Evolutionary conservation across 2,888 invertebrate species (phyloP).

Genomic region (Parasteatoda lunata): DNA sequence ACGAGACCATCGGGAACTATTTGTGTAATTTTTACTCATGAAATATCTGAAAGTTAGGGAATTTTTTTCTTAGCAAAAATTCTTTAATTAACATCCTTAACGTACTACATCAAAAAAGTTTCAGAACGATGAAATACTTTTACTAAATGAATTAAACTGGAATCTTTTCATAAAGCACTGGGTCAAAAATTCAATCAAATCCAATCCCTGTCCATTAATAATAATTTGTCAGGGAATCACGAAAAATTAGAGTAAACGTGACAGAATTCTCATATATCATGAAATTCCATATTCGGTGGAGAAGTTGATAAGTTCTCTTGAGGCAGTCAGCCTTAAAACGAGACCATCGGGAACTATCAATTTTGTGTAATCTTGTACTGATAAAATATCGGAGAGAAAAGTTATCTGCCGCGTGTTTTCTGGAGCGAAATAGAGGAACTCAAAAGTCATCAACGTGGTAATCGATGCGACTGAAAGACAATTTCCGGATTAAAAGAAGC

Average conservation of each 20-base stretch:
- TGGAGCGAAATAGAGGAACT: conserved; percentile 38
- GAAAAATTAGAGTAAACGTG: conserved; percentile 41
- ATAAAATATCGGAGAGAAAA: conserved; percentile 43
- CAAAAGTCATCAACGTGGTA: conserved; percentile 56
- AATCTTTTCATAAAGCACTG: too few species aligned
- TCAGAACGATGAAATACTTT: too few species aligned
- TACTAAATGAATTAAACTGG: too few species aligned
- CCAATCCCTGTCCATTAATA: conserved; percentile 37
- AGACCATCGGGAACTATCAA: conserved; percentile 55
- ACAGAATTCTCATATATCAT: conserved; percentile 11
- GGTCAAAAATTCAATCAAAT: conserved; percentile 20
- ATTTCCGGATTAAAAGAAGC: conserved; percentile 55
- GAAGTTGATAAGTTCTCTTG: conserved; percentile 37
- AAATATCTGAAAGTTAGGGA: conserved; percentile 31
- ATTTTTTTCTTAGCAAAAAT: not conserved
- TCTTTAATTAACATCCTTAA: too few species aligned
- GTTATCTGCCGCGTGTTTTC: conserved; percentile 44
- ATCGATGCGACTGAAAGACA: conserved; percentile 42
- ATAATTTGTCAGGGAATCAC: conserved; percentile 46
- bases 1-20: conserved; percentile 52
- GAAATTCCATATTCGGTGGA: conserved; percentile 31
- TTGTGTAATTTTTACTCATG: conserved; percentile 55
- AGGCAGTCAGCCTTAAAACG: conserved; percentile 47
- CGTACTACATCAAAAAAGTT: too few species aligned
- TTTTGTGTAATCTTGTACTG: conserved; percentile 55